Evolutionary conservation across 2,888 invertebrate species (phyloP), one percentile per base, ranked within the genome.

Genomic region (Aphidius colemani): DNA sequence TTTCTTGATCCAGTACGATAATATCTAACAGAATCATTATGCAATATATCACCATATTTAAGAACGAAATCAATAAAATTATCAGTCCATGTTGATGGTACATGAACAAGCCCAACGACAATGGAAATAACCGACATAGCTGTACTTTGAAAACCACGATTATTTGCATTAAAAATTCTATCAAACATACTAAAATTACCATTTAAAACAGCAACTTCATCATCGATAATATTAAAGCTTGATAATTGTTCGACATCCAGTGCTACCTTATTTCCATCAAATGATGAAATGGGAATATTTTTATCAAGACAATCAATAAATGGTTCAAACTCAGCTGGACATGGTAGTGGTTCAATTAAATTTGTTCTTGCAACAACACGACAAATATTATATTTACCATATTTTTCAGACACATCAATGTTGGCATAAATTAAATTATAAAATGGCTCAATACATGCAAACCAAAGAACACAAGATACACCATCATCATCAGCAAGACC

Each of bases 11-110:
- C 76, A 0, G 76, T 69, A 1, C 71, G 72, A 11, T 65, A 63
- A 0, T 70, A 65, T 1, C 74, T 67, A 0, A 70, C 72, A 43
- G 76, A 76, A 58, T 81, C 80, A 2, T 85, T 85, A 72, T 88
- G 85, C 4, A 90, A 75, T 0, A 86, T 75, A 76, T 90, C 89
- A 0, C 90, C 90, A 66, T 89, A 89, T 69, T 86, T 87, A 8
- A 90, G 72, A 4, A 89, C 83, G 0, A 86, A 84, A 75, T 89
- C 88, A 6, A 90, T 74, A 0, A 88, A 79, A 1, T 81, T 75
- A 0, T 85, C 77, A 59, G 86, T 87, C 86, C 88, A 90, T 66
- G 85, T 83, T 0, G 81, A 75, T 53, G 87, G 83, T 0, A 86
- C 85, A 71, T 88, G 89, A 0, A 88, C 84, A 56, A 84, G 79